Evolutionary conservation across 2,888 invertebrate species (phyloP).

Genomic region (Stenotaenia linearis): DNA sequence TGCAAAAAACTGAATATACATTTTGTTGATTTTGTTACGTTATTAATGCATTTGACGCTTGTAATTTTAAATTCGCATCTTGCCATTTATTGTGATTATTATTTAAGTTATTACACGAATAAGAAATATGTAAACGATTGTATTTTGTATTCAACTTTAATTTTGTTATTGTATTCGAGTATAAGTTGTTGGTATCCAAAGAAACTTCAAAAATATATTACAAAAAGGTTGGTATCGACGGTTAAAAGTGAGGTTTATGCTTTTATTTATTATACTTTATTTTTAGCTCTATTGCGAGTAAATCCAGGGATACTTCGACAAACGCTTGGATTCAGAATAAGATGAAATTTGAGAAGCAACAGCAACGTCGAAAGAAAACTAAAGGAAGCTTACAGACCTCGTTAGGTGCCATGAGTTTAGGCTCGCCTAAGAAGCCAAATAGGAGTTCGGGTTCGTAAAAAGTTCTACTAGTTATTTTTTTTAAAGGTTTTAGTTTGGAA

Average conservation of each 20-base stretch:
- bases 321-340: background rate
- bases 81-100: background rate
- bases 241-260: too few relatives aligned
- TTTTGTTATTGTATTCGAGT: background rate
- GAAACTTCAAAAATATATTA: background rate
- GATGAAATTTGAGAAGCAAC: background rate
- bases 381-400: background rate
- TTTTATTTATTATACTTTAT: background rate
- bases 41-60: background rate
- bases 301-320: background rate
- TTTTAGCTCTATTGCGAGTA: background rate
- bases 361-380: background rate
- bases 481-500: too few relatives aligned
- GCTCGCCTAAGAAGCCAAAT: background rate
- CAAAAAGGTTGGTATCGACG: background rate
- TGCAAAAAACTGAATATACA: background rate
- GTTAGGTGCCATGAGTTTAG: slow-evolving; percentile 14
- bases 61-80: background rate
- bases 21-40: background rate
- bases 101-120: background rate
- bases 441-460: background rate
- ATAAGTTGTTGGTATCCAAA: background rate
- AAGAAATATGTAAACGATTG: background rate
- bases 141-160: background rate
- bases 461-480: background rate